Conservation (phyloP, 2,797 vertebrate species). For the Columba guinea region DNA sequence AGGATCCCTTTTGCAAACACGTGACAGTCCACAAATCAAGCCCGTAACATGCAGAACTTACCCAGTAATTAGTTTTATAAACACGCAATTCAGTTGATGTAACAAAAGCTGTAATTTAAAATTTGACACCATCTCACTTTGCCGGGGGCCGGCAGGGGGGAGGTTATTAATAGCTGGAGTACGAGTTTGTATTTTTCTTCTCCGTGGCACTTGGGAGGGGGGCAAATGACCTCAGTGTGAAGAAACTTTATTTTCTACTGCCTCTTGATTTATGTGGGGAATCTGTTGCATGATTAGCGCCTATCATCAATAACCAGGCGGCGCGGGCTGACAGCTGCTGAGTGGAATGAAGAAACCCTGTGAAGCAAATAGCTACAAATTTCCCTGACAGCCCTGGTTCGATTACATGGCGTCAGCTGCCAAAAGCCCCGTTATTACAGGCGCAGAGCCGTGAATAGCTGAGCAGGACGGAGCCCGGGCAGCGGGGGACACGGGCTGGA, state of each 20-base stretch:
- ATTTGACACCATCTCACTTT: background rate
- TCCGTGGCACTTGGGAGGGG: background rate
- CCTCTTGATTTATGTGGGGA: conserved; percentile 79
- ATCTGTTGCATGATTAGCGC: conserved; percentile 81
- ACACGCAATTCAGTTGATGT: background rate
- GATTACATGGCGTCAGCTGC: conserved; percentile 80
- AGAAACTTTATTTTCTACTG: conserved; percentile 71
- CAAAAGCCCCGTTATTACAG: conserved; percentile 81
- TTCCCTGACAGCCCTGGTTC: conserved; percentile 81
- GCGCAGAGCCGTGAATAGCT: conserved; percentile 36
- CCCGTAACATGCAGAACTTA: background rate
- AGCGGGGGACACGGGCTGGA: background rate
- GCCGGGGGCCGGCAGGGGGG: background rate
- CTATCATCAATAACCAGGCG: conserved; percentile 81
- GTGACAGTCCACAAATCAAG: background rate
- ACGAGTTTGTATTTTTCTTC: background rate
- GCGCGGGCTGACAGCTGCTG: conserved; percentile 79
- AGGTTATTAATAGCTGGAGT: conserved; percentile 25
- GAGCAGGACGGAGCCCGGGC: background rate
- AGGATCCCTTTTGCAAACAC: background rate
- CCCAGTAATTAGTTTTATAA: background rate
- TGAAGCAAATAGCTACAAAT: conserved; percentile 81
- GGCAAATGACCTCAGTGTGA: conserved; percentile 1
- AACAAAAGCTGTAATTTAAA: background rate
- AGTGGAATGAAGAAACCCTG: conserved; percentile 80